phyloP scores from a whole-genome alignment of 2,113 vertebrate genomes.

The Cebidichthys violaceus region DNA sequence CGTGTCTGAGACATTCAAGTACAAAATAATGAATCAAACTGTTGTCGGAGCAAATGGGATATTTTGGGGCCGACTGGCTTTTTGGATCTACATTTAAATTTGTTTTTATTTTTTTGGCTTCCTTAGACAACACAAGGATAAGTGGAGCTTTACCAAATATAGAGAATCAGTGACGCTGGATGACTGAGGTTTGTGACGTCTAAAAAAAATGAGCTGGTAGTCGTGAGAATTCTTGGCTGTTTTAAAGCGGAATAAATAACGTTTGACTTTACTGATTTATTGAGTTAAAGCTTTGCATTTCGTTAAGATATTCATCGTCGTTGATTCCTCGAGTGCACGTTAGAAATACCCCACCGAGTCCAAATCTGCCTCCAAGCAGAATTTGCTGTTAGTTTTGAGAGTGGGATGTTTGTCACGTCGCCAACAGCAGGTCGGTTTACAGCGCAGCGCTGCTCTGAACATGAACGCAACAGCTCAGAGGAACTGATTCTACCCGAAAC shows the following conservation, averaged over 20 bases:
- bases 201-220: conserved; percentile 33
- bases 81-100: background rate
- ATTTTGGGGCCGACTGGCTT: background rate
- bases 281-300: background rate
- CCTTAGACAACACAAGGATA: conserved; percentile 1
- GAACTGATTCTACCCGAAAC: background rate
- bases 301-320: conserved; percentile 5
- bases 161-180: conserved; percentile 23
- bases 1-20: background rate
- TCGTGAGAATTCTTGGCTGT: conserved; percentile 45
- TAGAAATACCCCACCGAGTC: conserved; percentile 9
- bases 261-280: background rate
- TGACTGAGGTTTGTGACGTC: conserved; percentile 32
- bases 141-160: conserved; percentile 40
- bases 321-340: background rate
- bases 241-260: conserved; percentile 19
- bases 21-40: background rate
- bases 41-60: background rate
- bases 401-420: conserved; percentile 10
- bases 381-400: background rate
- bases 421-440: conserved; percentile 14
- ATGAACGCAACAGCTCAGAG: background rate
- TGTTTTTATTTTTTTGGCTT: background rate
- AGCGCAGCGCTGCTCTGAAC: background rate
- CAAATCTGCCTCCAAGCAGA: background rate